Evolutionary conservation across 1,140 invertebrate species (phyloP).

Genomic region (Lanistes nyassanus): DNA sequence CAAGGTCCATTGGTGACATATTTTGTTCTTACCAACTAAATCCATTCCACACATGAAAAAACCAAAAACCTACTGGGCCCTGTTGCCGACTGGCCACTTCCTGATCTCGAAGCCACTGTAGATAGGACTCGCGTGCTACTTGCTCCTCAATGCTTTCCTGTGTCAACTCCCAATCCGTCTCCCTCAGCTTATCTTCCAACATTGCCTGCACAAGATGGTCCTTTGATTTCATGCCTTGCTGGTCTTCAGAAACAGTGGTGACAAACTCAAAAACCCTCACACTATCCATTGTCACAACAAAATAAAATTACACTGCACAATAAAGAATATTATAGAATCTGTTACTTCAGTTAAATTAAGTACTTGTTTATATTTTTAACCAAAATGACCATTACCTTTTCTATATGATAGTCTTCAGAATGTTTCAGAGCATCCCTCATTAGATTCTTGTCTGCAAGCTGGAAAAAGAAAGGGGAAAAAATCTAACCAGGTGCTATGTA

Average conservation of each 20-base stretch:
- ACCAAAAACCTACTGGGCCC: slow-evolving; percentile 39
- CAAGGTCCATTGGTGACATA: no score
- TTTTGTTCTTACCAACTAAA: no score
- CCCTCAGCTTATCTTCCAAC: slow-evolving; percentile 91
- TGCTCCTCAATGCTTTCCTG: slow-evolving; percentile 93
- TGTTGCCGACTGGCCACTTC: slow-evolving; percentile 52
- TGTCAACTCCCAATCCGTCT: slow-evolving; percentile 93
- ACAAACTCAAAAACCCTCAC: background rate
- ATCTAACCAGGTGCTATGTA: background rate
- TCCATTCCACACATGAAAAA: no score
- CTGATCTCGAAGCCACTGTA: slow-evolving; percentile 79
- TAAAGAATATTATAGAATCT: no score
- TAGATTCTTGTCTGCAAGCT: slow-evolving; percentile 78
- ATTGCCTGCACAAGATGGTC: slow-evolving; percentile 75
- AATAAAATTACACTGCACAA: background rate
- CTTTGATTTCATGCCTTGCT: slow-evolving; percentile 39
- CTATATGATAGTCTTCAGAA: slow-evolving; percentile 87
- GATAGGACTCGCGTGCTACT: slow-evolving; percentile 85
- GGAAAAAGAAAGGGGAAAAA: slow-evolving; percentile 42
- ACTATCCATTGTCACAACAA: background rate
- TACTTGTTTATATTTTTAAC: background rate
- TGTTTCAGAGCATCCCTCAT: slow-evolving; percentile 82
- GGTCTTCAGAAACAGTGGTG: background rate
- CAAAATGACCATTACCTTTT: slow-evolving; percentile 72
- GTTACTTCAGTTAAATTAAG: background rate